Base-by-base conservation (phyloP, 1,140 invertebrate species). In the Calephelis nemesis region DNA sequence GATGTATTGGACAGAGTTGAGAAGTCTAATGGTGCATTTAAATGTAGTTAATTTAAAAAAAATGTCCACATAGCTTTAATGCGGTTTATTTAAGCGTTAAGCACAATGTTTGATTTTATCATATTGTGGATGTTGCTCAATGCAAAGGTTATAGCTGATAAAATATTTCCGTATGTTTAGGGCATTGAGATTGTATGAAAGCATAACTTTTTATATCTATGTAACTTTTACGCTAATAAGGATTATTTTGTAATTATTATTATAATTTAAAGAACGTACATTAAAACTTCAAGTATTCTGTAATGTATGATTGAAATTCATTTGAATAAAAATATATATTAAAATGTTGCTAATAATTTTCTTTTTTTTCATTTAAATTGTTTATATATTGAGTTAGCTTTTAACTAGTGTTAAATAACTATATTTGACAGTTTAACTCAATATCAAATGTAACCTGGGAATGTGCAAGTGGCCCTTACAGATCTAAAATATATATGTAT, bases 261-360 rank as follows among this genome's bases (percentile, higher is more conserved):
- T 79, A 84, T 88, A 85, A 90, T 88, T 91, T 88, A 87, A 83
- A 84, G 73, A 88, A 85, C 78, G 73, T 87, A 91, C 82, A 88
- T 83, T 84, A 82, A 85, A 84, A 86, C 84, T 84, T 78, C 82
- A 87, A 88, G 86, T 87, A 88, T 88, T 87, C 86, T 87, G 81
- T 89, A 88, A 84, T 86, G 85, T 88, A 90, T 85, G 82, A 88
- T 89, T 88, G 78, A 85, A 60, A 87, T 89, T 90, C 78, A 89
- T 90, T 91, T 91, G 82, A 90, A 90, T 90, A 90, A 91, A 91
- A 90, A 88, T 90, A 90, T 91, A 90, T 91, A 91, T 91, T 88
- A 91, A 91, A 91, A 91, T 91, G 89, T 91, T 91, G 86, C 86
- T 88, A 89, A 90, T 70, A 74, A 67, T 71, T 82, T 30, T 45